Base-by-base conservation (phyloP, 2,888 invertebrate genomes). In the Acanthosoma haemorrhoidale region DNA sequence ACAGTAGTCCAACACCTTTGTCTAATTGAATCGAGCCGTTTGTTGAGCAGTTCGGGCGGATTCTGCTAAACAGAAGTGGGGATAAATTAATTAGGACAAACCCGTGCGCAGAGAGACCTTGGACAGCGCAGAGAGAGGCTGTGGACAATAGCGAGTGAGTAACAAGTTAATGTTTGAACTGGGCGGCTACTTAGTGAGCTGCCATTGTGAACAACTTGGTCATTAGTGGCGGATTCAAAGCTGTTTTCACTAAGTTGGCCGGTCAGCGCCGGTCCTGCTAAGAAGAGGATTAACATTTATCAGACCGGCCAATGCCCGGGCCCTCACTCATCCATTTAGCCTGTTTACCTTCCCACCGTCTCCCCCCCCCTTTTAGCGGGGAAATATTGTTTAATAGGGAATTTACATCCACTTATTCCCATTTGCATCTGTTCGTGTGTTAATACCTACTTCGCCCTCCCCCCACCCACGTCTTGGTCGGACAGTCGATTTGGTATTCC, bases 81-180 rank as follows among this genome's bases (percentile, higher is more conserved):
- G 43, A 51, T 51, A 51, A 51, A 51, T 51, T 51, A 51, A 51
- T 51, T 51, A 51, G 25, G 21, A 21, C 43, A 25, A 51, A 51
- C 18, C 4, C 43, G n/a, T n/a, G n/a, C 1, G 5, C 21, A 18
- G 43, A 51, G 25, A 25, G 25, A 25, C 21, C 4, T 1, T 2
- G 18, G 18, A 11, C 32, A 32, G 9, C 32, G 21, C 41, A 41
- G 21, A 18, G 41, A 21, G 16, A 6, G 16, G 38, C 13, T n/a
- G 36, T 5, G n/a, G 61, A 61, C 57, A 57, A 57, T 57, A 13
- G 5, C 18, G 21, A 11, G 21, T 25, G 60, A 60, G 61, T 39
- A 63, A 63, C 63, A 63, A 63, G 63, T 63, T 63, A 29, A 15
- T 63, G 63, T 63, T 63, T 63, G 63, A 38, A 5, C 60, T 36